Conservation (phyloP, 2,797 vertebrate genomes). For the Melanotaenia parkinsoni region DNA sequence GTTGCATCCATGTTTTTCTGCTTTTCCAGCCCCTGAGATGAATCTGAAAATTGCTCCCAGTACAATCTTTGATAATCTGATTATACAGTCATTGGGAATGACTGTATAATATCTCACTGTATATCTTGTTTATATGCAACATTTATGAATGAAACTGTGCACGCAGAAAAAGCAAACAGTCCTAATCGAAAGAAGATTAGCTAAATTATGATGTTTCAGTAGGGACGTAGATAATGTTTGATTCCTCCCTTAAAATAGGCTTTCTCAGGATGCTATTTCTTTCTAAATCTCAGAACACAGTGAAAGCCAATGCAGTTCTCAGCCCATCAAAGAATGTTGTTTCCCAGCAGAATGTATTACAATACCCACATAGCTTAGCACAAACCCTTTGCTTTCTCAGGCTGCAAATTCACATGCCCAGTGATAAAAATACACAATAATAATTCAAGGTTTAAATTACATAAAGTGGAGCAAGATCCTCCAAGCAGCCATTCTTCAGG, state of each 20-base stretch:
- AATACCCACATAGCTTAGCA: constrained; percentile 45
- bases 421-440: constrained; percentile 46
- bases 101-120: constrained; percentile 21
- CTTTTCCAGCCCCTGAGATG: constrained; percentile 47
- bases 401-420: constrained; percentile 22
- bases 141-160: constrained; percentile 45
- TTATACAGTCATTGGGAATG: constrained; percentile 20
- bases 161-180: constrained; percentile 37
- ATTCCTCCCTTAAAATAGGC: constrained; percentile 21
- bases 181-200: constrained; percentile 22
- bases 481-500: background rate
- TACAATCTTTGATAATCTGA: constrained; percentile 43
- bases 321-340: constrained; percentile 22
- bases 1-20: constrained; percentile 60
- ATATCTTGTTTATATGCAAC: constrained; percentile 14
- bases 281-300: constrained; percentile 24
- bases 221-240: constrained; percentile 2
- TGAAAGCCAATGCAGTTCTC: constrained; percentile 22
- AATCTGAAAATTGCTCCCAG: constrained; percentile 59
- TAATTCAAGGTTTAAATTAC: constrained; percentile 8
- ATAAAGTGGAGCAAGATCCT: constrained; percentile 12
- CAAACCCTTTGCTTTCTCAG: constrained; percentile 31
- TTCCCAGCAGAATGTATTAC: constrained; percentile 54
- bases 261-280: constrained; percentile 10
- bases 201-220: constrained; percentile 25